These are phyloP conservation scores for Euproctis similis DNA, from an alignment of 2,888 invertebrate species.

Conservation along the genomic window DNA sequence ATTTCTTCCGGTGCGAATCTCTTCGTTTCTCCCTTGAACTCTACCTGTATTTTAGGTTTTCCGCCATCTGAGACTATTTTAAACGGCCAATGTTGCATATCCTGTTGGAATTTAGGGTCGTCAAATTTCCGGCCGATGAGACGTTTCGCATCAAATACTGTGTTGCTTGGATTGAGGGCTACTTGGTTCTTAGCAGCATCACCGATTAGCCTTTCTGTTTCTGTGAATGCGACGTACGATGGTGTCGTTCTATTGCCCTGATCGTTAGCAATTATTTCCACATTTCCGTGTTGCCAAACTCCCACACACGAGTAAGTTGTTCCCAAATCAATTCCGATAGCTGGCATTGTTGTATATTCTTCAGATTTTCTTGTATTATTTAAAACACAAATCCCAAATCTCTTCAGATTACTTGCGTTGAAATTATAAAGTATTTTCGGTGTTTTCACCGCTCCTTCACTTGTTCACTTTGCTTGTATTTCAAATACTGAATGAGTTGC, in stretches of 20 bases:
- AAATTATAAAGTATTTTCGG: constrained; percentile 17
- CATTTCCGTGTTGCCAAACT: constrained; percentile 79
- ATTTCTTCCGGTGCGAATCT: constrained; percentile 81
- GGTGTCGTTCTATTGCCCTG: constrained; percentile 84
- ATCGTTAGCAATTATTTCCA: constrained; percentile 82
- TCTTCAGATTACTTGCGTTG: too few species aligned
- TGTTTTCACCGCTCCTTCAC: constrained; percentile 31
- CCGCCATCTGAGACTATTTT: constrained; percentile 78
- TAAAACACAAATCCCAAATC: not conserved
- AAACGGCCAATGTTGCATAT: constrained; percentile 92
- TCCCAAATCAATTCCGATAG: constrained; percentile 74
- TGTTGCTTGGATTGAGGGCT: constrained; percentile 83
- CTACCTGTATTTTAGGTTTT: constrained; percentile 81
- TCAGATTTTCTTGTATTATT: not conserved
- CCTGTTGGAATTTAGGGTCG: constrained; percentile 83
- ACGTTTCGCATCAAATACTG: constrained; percentile 85
- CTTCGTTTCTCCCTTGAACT: constrained; percentile 79
- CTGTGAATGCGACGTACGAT: constrained; percentile 84
- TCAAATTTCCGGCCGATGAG: constrained; percentile 86
- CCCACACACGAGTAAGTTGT: constrained; percentile 75
- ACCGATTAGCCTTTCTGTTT: constrained; percentile 80
- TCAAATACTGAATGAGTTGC: constrained; percentile 53
- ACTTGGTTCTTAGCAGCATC: constrained; percentile 84
- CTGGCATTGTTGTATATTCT: constrained; percentile 61
- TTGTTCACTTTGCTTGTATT: constrained; percentile 36